Evolutionary conservation across 2,113 vertebrate genomes (phyloP).

Genomic region (Hippocampus comes): DNA sequence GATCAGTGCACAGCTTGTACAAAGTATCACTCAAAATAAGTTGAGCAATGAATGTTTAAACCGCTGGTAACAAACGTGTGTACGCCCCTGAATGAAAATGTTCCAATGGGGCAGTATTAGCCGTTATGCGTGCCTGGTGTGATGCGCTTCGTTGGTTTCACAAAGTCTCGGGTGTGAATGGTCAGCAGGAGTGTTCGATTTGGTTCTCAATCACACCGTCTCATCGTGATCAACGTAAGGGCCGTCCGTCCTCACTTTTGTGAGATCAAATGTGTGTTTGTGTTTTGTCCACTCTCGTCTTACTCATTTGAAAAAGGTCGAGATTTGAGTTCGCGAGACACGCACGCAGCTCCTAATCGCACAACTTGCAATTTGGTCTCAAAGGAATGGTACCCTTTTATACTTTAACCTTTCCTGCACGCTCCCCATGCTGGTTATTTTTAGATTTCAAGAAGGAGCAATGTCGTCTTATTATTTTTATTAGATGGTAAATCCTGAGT

Average conservation of each 20-base stretch:
- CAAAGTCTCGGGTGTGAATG: neutral
- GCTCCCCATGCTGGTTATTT: slow-evolving; percentile 39
- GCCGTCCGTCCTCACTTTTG: no score
- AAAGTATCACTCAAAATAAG: no score
- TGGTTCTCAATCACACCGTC: no score
- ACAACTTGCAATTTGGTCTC: neutral
- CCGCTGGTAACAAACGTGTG: no score
- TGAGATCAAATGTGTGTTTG: no score
- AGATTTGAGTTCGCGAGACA: neutral
- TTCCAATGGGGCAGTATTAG: neutral
- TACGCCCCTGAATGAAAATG: no score
- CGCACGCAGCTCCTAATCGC: neutral
- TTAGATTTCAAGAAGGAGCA: slow-evolving; percentile 1
- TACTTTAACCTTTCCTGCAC: slow-evolving; percentile 36
- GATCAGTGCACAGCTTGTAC: no score
- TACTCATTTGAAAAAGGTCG: slow-evolving; percentile 5
- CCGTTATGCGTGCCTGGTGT: neutral
- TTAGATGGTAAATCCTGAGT: neutral
- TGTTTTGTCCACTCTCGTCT: neutral
- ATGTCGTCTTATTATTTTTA: neutral
- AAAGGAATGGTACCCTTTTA: neutral
- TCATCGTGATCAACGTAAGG: no score
- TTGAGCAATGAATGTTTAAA: no score
- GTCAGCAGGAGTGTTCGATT: neutral
- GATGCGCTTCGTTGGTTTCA: neutral